Evolutionary conservation across 2,113 vertebrate genomes (phyloP).

Genomic region (Chloropsis hardwickii): DNA sequence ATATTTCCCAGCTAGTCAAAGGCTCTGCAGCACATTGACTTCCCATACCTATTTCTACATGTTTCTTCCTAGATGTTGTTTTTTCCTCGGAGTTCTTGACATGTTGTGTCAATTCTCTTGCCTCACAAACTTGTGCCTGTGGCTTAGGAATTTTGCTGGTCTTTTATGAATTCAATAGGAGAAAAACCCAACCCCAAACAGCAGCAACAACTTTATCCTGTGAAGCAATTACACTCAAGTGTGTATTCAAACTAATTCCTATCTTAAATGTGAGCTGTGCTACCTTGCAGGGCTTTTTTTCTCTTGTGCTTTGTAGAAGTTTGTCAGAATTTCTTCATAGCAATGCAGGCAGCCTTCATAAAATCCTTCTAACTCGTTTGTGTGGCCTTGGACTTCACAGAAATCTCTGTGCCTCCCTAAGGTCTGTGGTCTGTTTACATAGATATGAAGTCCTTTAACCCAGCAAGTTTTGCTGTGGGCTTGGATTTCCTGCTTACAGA

Average conservation of each 20-base stretch:
- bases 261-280: background rate
- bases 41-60: background rate
- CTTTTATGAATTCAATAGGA: background rate
- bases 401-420: background rate
- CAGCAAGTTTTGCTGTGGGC: constrained; percentile 25
- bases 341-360: constrained; percentile 1
- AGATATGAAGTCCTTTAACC: constrained; percentile 54
- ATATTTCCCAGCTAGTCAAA: background rate
- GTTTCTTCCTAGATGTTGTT: background rate
- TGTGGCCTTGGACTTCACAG: constrained; percentile 43
- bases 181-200: background rate
- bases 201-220: background rate
- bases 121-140: background rate
- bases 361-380: constrained; percentile 29
- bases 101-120: background rate
- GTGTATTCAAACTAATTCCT: background rate
- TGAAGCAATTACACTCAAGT: background rate
- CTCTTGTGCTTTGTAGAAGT: background rate
- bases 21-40: background rate
- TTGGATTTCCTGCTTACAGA: constrained; percentile 27
- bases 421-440: constrained; percentile 48
- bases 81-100: background rate
- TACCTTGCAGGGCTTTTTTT: background rate
- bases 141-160: background rate
- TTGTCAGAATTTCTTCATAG: background rate